Conservation (phyloP, 2,888 invertebrate genomes). For the Prosopocoilus inquinatus region DNA sequence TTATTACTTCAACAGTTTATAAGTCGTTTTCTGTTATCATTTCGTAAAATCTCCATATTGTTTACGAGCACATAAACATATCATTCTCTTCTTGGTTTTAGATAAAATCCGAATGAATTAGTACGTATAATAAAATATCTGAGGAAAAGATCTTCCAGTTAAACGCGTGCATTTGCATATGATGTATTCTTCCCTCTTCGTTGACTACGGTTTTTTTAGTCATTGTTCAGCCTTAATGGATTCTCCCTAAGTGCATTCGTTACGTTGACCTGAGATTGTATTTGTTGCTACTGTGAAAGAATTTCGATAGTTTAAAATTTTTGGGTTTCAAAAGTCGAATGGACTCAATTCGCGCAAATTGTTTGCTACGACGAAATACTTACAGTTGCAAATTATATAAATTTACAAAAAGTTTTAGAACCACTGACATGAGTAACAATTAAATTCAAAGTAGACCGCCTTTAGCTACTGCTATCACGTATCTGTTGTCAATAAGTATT, state of each 20-base stretch:
- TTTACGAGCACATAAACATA: conserved; percentile 23
- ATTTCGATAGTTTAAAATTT: no score
- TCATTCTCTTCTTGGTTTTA: background rate
- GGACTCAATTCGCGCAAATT: no score
- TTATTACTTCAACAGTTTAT: conserved; percentile 20
- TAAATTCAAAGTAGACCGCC: no score
- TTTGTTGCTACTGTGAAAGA: background rate
- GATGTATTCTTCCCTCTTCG: background rate
- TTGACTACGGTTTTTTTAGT: background rate
- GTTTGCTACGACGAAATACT: no score
- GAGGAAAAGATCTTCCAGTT: background rate
- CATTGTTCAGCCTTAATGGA: background rate
- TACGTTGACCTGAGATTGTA: background rate
- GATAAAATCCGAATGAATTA: conserved; percentile 9
- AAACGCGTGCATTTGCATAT: conserved; percentile 1
- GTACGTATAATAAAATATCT: conserved; percentile 14
- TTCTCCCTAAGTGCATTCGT: background rate
- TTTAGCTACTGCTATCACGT: no score
- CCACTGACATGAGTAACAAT: no score
- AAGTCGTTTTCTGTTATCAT: conserved; percentile 22
- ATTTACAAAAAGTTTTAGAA: no score
- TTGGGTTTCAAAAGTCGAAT: no score
- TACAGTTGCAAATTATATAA: no score
- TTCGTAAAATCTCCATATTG: conserved; percentile 22
- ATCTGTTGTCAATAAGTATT: no score